Evolutionary conservation across 2,797 vertebrate genomes (phyloP), one percentile per base, ranked within the genome.

Genomic region (Hephaestus fuliginosus): DNA sequence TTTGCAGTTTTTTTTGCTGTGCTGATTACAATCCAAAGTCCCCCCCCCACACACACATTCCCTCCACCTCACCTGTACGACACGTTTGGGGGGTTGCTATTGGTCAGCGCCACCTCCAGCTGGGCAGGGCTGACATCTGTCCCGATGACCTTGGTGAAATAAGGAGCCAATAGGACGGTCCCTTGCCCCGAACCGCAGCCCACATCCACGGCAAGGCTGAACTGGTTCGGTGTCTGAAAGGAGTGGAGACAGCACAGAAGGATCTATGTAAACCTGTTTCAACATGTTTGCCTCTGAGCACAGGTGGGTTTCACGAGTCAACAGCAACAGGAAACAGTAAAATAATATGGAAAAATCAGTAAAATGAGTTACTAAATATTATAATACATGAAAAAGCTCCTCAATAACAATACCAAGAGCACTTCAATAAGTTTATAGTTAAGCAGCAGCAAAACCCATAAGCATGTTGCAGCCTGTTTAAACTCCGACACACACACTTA

Each of bases 141-240:
- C 14, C 96, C 96, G 7, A 95, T 80, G 64, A 97, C 95, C 57
- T 93, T 88, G 79, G 80, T 53, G 76, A 96, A 97, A 78, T 92
- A 86, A 5, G 93, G 88, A 0, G 94, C 94, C 30, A 96, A 78
- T 1, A 92, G 88, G 3, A 25, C 55, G 0, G 95, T 96, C 28
- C 93, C 94, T 73, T 96, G 96, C 1, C 96, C 96, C 0, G 95
- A 93, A 6, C 96, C 96, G 0, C 96, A 97, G 64, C 96, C 96
- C 0, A 96, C 95, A 0, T 97, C 96, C 76, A 95, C 92, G 0
- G 93, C 96, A 36, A 96, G 87, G 4, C 85, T 79, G 0, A 85
- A 85, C 1, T 87, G 79, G 5, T 48, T 73, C 1, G 33, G 17
- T 10, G 83, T 76, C 95, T 95, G 25, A 39, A 58, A 25, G 12